These are phyloP conservation scores for Cheilosia pagana DNA, from an alignment of 2,888 invertebrate species.

Conservation along the genomic window DNA sequence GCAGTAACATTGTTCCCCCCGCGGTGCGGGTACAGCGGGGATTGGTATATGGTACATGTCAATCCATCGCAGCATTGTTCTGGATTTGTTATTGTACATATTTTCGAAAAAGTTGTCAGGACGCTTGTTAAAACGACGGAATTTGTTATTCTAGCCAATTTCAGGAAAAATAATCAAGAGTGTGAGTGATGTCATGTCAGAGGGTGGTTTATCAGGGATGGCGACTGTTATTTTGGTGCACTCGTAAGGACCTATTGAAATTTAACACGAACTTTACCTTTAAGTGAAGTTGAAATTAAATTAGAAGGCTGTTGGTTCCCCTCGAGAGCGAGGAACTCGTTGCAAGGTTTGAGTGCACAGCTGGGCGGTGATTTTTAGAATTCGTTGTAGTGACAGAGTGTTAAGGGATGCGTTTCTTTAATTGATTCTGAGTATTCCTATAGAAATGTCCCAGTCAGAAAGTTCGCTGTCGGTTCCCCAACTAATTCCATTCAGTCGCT, in stretches of 20 bases:
- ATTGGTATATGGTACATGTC: slow-evolving; percentile 1
- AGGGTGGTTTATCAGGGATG: not conserved
- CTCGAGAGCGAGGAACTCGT: no score
- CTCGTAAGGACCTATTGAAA: not conserved
- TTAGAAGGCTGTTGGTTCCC: no score
- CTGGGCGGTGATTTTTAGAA: no score
- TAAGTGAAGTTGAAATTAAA: no score
- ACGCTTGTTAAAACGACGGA: slow-evolving; percentile 41
- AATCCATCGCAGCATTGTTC: slow-evolving; percentile 25
- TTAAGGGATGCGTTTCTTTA: no score
- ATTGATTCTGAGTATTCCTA: no score
- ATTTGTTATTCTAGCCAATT: slow-evolving; percentile 57
- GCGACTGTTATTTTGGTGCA: not conserved
- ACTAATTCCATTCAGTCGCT: no score
- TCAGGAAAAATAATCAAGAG: not conserved
- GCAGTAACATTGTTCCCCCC: slow-evolving; percentile 18
- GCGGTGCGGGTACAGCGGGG: slow-evolving; percentile 13
- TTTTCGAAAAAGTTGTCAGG: slow-evolving; percentile 53
- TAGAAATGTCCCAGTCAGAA: no score
- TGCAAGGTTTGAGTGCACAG: no score
- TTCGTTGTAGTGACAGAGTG: no score
- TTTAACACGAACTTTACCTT: not conserved
- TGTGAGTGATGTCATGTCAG: slow-evolving; percentile 1
- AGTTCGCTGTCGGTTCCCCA: no score
- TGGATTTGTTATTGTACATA: slow-evolving; percentile 40